Percentiles rank a stretch among this genome's conserved stretches.
Evolutionary conservation across 2,113 vertebrate genomes (phyloP).

Genomic region (Dicerorhinus sumatrensis): DNA sequence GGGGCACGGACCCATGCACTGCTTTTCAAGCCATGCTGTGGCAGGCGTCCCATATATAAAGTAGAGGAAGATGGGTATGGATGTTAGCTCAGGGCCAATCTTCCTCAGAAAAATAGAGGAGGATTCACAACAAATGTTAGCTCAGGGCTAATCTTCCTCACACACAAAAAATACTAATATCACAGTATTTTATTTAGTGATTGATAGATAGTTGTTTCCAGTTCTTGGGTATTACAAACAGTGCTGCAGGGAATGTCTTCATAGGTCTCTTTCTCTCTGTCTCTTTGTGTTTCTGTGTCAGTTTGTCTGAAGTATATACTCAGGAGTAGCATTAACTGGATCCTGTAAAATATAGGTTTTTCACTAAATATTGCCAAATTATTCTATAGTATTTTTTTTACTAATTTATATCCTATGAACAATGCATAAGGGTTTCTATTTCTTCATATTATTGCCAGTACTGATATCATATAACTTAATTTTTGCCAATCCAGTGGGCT

Average conservation of each 20-base stretch:
- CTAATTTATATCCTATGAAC: conserved; percentile 19
- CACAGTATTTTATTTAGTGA: conserved; percentile 37
- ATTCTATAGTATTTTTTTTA: not conserved
- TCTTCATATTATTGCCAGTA: conserved; percentile 29
- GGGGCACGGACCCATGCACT: too few relatives aligned
- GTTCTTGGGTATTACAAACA: conserved; percentile 37
- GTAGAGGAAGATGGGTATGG: too few relatives aligned
- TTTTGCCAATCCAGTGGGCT: conserved; percentile 7
- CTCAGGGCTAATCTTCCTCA: too few relatives aligned
- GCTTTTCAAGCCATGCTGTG: too few relatives aligned
- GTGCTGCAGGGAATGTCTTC: conserved; percentile 6
- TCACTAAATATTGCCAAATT: conserved; percentile 24
- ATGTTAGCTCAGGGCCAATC: too few relatives aligned
- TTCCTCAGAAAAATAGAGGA: too few relatives aligned
- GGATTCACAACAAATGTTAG: too few relatives aligned
- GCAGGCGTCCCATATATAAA: too few relatives aligned
- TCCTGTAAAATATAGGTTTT: conserved; percentile 36
- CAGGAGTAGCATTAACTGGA: not conserved
- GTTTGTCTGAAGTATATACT: conserved; percentile 33
- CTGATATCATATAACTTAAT: not conserved
- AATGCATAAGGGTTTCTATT: not conserved
- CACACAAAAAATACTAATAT: not conserved
- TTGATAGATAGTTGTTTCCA: not conserved
- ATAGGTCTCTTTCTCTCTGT: not conserved
- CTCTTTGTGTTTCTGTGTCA: conserved; percentile 19